A percentile compares a stretch with the other conserved stretches of the same genome.
These are phyloP conservation scores for Drosophila phalerata DNA, from an alignment of 2,888 invertebrate genomes.

Conservation along the genomic window DNA sequence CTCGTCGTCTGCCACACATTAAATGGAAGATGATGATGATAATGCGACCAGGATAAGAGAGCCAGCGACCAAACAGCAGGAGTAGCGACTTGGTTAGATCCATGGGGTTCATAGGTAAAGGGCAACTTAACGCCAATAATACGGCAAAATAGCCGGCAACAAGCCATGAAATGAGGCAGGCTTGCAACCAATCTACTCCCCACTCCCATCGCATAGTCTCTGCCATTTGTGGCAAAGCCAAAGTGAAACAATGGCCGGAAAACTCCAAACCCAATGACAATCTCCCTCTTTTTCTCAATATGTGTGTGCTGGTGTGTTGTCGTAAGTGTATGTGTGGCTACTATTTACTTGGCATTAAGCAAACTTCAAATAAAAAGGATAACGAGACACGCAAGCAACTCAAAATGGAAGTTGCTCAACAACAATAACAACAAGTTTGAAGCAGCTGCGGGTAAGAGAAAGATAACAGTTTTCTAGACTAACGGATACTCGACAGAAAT, in stretches of 20 bases:
- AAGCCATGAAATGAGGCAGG: slow-evolving; percentile 72
- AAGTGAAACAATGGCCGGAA: slow-evolving; percentile 57
- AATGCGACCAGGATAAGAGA: slow-evolving; percentile 69
- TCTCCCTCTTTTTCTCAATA: slow-evolving; percentile 6
- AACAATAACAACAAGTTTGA: slow-evolving; percentile 32
- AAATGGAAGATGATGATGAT: slow-evolving; percentile 81
- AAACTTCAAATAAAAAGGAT: slow-evolving; percentile 81
- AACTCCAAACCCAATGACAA: slow-evolving; percentile 44
- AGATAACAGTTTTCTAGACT: neutral
- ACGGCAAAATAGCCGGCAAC: slow-evolving; percentile 64
- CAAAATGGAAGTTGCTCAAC: slow-evolving; percentile 67
- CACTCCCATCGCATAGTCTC: slow-evolving; percentile 6
- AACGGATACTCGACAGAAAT: slow-evolving; percentile 1
- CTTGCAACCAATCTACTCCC: slow-evolving; percentile 17
- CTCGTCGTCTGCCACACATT: slow-evolving; percentile 75
- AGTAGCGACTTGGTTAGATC: slow-evolving; percentile 20
- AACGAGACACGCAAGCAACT: slow-evolving; percentile 77
- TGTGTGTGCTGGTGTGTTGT: neutral
- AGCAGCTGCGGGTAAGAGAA: slow-evolving; percentile 2
- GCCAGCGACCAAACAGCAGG: slow-evolving; percentile 11
- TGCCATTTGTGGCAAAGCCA: slow-evolving; percentile 43
- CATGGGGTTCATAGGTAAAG: slow-evolving; percentile 73
- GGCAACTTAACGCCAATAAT: slow-evolving; percentile 79
- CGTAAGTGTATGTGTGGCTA: slow-evolving; percentile 30
- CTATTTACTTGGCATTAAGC: slow-evolving; percentile 80